Percentiles rank a stretch among this genome's conserved stretches.
phyloP scores from a whole-genome alignment of 2,888 invertebrate species.

The Arrhopalites spinosus region DNA sequence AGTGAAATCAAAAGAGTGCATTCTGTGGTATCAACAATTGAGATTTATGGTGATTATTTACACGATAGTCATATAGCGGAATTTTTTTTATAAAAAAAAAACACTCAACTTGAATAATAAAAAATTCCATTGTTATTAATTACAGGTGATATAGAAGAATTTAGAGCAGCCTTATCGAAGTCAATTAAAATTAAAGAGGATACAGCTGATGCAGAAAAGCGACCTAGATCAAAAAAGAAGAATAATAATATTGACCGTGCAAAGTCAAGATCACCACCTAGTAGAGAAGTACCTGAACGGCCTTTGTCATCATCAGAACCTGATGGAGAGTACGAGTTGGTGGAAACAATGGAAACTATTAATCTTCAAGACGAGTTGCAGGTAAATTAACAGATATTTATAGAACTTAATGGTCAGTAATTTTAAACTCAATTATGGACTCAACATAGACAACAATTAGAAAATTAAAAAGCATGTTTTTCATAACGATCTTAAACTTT shows the following conservation, averaged over 20 bases:
- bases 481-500: no score
- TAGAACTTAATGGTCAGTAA: no score
- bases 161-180: slow-evolving; percentile 22
- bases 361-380: slow-evolving; percentile 42
- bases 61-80: no score
- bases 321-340: slow-evolving; percentile 20
- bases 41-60: slow-evolving; percentile 68
- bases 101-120: background rate
- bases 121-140: no score
- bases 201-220: slow-evolving; percentile 33
- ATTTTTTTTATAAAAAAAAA: background rate
- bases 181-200: slow-evolving; percentile 31
- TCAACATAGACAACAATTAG: background rate
- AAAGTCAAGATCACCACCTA: slow-evolving; percentile 65
- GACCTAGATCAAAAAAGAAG: background rate
- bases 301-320: slow-evolving; percentile 20
- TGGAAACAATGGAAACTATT: slow-evolving; percentile 25
- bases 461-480: slow-evolving; percentile 3
- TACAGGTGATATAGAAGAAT: slow-evolving; percentile 12
- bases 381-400: no score
- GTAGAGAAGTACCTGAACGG: slow-evolving; percentile 40
- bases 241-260: slow-evolving; percentile 64
- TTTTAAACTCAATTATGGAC: background rate
- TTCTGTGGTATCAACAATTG: slow-evolving; percentile 66
- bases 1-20: slow-evolving; percentile 79